phyloP scores from a whole-genome alignment of 1,140 invertebrate genomes.

The Calosoma granatense region DNA sequence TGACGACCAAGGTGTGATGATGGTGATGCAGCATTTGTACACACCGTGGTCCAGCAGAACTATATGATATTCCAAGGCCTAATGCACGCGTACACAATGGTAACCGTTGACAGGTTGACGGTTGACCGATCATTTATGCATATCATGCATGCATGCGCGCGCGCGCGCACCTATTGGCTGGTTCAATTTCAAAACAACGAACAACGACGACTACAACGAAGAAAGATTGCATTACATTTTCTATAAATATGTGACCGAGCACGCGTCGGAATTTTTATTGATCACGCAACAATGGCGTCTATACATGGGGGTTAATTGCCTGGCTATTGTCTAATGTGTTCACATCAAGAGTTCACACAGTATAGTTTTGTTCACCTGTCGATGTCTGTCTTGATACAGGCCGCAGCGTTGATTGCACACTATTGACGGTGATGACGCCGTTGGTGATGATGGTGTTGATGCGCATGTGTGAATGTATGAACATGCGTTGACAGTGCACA shows the following conservation, averaged over 20 bases:
- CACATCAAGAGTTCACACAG: no score
- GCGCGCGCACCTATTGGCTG: no score
- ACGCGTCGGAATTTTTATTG: not conserved
- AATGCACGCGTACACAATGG: not conserved
- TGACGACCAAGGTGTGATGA: conserved; percentile 44
- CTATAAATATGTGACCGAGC: not conserved
- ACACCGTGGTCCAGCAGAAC: conserved; percentile 14
- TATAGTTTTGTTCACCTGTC: no score
- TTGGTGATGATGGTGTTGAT: no score
- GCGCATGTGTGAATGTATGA: no score
- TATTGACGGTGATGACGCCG: no score
- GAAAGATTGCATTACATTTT: not conserved
- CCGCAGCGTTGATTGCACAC: conserved; percentile 10
- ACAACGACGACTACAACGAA: not conserved
- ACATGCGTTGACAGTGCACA: no score
- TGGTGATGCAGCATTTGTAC: no score
- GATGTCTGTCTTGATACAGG: conserved; percentile 13
- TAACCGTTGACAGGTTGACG: no score
- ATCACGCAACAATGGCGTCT: not conserved
- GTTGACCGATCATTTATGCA: no score
- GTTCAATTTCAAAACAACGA: not conserved
- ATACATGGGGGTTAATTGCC: not conserved
- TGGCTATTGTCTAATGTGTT: no score
- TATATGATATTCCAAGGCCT: not conserved
- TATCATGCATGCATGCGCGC: no score